Percentiles rank a stretch among this genome's conserved stretches.
Conservation (phyloP, 2,888 invertebrate genomes). For the Erannis defoliaria region DNA sequence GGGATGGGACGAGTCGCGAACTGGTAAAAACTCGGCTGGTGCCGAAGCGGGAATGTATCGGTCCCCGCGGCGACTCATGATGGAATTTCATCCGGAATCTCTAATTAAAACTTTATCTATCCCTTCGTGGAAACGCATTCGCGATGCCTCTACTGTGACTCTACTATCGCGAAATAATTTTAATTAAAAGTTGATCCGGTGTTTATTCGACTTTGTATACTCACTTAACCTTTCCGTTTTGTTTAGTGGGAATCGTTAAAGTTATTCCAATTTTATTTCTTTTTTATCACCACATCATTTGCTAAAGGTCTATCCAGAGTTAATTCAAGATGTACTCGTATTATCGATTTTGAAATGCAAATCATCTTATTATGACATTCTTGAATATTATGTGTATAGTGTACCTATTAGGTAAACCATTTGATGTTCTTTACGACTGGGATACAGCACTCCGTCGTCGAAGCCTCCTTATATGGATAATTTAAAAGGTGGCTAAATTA, state of each 20-base stretch:
- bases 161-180: constrained; percentile 31
- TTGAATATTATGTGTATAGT: constrained; percentile 25
- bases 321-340: constrained; percentile 8
- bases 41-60: constrained; percentile 81
- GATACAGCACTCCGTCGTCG: constrained; percentile 41
- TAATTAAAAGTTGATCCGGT: constrained; percentile 40
- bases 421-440: constrained; percentile 44
- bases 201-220: constrained; percentile 9
- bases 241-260: constrained; percentile 9
- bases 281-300: constrained; percentile 16
- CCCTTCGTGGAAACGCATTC: constrained; percentile 54
- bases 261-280: constrained; percentile 16
- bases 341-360: constrained; percentile 52
- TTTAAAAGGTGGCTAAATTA: constrained; percentile 48
- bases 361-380: constrained; percentile 51
- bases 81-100: constrained; percentile 82
- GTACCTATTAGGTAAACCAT: constrained; percentile 52
- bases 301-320: constrained; percentile 9
- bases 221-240: not conserved
- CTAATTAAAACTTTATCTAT: constrained; percentile 86
- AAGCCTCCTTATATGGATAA: constrained; percentile 46
- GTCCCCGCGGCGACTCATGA: constrained; percentile 65
- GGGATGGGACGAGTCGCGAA: constrained; percentile 70
- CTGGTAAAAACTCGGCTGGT: constrained; percentile 78
- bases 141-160: constrained; percentile 37